A percentile compares a stretch with the other conserved stretches of the same genome.
Evolutionary conservation across 92 coral and sea anemone species (phyloP).

Genomic region (Parazoanthus darwini): DNA sequence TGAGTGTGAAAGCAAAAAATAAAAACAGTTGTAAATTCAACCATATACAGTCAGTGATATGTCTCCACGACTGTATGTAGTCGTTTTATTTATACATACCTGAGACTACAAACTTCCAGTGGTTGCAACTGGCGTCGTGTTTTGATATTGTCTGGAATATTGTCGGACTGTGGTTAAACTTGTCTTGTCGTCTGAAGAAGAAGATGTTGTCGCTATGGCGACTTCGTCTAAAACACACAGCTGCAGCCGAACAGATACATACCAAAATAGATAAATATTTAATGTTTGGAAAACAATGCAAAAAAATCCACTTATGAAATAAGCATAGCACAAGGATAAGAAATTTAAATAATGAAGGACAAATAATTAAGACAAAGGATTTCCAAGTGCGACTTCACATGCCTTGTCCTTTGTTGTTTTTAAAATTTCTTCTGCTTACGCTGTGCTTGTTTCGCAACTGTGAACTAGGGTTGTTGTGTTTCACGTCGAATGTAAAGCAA

Average conservation of each 20-base stretch:
- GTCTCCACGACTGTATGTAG: background rate
- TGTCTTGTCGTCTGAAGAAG: background rate
- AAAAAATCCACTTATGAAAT: background rate
- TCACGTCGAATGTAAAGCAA: background rate
- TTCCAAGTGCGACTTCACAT: too few species aligned
- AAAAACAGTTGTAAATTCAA: background rate
- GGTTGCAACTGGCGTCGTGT: background rate
- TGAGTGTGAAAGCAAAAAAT: background rate
- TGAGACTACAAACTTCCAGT: background rate
- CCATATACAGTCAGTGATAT: too few species aligned
- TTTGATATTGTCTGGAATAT: background rate
- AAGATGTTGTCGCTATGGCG: background rate
- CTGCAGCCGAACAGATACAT: background rate
- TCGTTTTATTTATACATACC: background rate
- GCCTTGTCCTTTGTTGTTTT: too few species aligned
- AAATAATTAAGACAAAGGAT: too few species aligned
- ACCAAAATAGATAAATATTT: constrained; percentile 8
- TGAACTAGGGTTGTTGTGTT: background rate
- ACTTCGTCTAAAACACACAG: background rate
- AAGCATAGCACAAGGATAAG: too few species aligned
- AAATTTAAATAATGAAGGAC: too few species aligned
- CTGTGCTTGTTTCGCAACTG: too few species aligned
- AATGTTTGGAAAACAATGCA: background rate
- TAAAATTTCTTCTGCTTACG: too few species aligned
- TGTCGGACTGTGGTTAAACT: background rate